Conservation (phyloP, 1,140 invertebrate genomes). For the Heliconius eleuchia region DNA sequence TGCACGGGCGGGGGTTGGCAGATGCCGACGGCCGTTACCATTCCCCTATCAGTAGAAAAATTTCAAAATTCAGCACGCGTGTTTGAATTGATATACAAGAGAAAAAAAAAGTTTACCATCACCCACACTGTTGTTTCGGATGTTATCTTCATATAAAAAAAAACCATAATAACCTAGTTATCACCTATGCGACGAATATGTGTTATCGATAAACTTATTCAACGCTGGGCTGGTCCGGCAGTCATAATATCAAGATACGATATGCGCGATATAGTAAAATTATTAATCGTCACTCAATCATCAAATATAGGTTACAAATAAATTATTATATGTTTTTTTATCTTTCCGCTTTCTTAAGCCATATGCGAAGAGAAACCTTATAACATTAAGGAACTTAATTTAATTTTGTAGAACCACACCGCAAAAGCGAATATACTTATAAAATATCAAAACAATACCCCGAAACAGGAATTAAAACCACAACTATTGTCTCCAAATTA, state of each 20-base stretch:
- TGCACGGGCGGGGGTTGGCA: slow-evolving; percentile 64
- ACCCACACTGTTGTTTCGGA: slow-evolving; percentile 42
- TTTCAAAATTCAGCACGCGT: slow-evolving; percentile 69
- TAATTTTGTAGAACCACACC: too few species aligned
- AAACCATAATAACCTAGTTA: slow-evolving; percentile 19
- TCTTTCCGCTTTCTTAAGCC: too few species aligned
- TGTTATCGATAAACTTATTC: slow-evolving; percentile 1
- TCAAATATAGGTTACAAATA: background rate
- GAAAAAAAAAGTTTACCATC: slow-evolving; percentile 32
- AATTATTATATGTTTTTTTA: too few species aligned
- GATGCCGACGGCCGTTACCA: slow-evolving; percentile 72
- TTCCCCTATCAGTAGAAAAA: slow-evolving; percentile 68
- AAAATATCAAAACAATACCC: too few species aligned
- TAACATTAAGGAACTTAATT: too few species aligned
- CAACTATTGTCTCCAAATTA: background rate
- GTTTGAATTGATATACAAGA: slow-evolving; percentile 30
- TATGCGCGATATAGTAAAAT: slow-evolving; percentile 15
- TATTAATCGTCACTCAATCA: background rate
- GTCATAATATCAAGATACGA: background rate
- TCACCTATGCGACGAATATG: slow-evolving; percentile 1
- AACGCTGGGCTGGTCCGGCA: background rate
- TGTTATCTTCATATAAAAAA: slow-evolving; percentile 23
- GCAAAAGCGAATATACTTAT: too few species aligned
- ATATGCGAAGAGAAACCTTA: background rate
- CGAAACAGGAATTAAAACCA: background rate